A percentile compares a stretch with the other conserved stretches of the same genome.
Conservation (phyloP, 1,140 invertebrate genomes). For the Pachypeltis micranthus region DNA sequence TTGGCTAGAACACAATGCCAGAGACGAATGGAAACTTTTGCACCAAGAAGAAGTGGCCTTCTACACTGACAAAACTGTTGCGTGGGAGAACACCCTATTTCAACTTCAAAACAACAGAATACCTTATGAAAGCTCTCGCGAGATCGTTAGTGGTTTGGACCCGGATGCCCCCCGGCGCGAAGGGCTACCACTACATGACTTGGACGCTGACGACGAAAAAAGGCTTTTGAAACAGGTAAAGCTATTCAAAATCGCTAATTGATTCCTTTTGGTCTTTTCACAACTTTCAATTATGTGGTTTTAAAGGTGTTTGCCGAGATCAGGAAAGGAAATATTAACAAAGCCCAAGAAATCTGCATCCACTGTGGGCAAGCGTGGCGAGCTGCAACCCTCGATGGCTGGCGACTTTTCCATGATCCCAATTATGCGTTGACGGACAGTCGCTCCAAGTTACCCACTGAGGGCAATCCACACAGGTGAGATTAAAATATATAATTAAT, state of each 20-base stretch:
- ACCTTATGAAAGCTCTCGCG: conserved; percentile 43
- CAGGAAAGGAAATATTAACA: conserved; percentile 69
- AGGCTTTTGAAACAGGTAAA: conserved; percentile 46
- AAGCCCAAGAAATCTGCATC: conserved; percentile 70
- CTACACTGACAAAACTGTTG: conserved; percentile 60
- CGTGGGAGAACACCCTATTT: conserved; percentile 84
- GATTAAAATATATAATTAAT: background rate
- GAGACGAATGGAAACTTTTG: conserved; percentile 46
- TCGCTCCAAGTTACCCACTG: conserved; percentile 40
- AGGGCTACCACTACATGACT: conserved; percentile 65
- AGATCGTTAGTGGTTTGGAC: conserved; percentile 66
- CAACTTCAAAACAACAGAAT: conserved; percentile 46
- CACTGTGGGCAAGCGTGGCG: conserved; percentile 80
- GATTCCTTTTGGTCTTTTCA: conserved; percentile 24
- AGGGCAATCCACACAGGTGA: conserved; percentile 55
- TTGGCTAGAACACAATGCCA: conserved; percentile 77
- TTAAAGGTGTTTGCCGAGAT: conserved; percentile 56
- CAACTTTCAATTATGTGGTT: conserved; percentile 15
- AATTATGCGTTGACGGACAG: conserved; percentile 43
- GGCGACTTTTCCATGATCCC: conserved; percentile 71
- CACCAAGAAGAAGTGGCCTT: conserved; percentile 50
- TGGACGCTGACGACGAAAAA: conserved; percentile 77
- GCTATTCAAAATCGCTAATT: background rate
- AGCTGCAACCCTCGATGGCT: conserved; percentile 79
- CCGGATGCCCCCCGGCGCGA: conserved; percentile 84